Evolutionary conservation across 2,888 invertebrate genomes (phyloP).

Genomic region (Drosophila mulleri): DNA sequence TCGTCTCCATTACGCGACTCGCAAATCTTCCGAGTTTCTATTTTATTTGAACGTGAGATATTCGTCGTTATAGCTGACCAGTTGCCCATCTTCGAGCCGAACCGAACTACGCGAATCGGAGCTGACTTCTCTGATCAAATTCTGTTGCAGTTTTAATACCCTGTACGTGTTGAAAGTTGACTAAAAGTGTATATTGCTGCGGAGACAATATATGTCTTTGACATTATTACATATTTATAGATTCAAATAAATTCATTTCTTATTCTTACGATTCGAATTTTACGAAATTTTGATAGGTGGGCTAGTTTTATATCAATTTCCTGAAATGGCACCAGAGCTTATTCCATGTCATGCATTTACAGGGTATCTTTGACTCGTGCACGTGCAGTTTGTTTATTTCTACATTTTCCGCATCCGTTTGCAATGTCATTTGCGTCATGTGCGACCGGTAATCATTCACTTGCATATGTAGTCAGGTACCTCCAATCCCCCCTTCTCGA

Average conservation of each 20-base stretch:
- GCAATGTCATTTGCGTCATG: conserved; percentile 76
- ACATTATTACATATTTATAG: neutral
- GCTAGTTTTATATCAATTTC: no score
- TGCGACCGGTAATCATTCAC: conserved; percentile 67
- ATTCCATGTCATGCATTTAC: neutral
- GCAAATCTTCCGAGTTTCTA: conserved; percentile 43
- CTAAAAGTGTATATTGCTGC: neutral
- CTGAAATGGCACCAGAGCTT: no score
- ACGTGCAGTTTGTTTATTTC: conserved; percentile 11
- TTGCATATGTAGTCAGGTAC: conserved; percentile 28
- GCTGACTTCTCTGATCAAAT: conserved; percentile 25
- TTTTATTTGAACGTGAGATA: conserved; percentile 44
- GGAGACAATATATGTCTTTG: no score
- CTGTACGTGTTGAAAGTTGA: neutral
- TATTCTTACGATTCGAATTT: neutral
- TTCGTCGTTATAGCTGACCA: conserved; percentile 45
- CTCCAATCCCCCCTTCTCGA: neutral
- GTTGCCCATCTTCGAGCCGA: conserved; percentile 29
- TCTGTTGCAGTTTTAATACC: conserved; percentile 13
- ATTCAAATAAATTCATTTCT: no score
- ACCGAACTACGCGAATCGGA: conserved; percentile 27
- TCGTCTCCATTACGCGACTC: conserved; percentile 49
- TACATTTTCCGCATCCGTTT: conserved; percentile 76
- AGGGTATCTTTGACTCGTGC: conserved; percentile 14
- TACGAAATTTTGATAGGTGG: neutral